Percentiles rank a stretch among this genome's conserved stretches.
Conservation (phyloP, 1,140 invertebrate species). For the Drosophila pectinifera region DNA sequence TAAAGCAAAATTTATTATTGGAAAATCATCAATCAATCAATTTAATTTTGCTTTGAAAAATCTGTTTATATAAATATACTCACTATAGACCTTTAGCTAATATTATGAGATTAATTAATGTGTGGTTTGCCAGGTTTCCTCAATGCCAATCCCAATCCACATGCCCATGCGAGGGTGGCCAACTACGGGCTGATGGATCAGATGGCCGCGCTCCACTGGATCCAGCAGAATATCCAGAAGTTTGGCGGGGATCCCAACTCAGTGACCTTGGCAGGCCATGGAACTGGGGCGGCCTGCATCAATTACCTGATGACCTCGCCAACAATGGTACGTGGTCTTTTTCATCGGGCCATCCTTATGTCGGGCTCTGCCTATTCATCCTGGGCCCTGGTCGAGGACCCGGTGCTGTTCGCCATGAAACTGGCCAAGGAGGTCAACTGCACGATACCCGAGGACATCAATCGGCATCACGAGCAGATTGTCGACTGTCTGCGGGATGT, state of each 20-base stretch:
- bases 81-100: too few species aligned
- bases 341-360: constrained; percentile 95
- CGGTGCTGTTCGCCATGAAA: constrained; percentile 93
- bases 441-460: constrained; percentile 91
- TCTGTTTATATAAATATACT: too few species aligned
- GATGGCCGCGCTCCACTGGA: constrained; percentile 95
- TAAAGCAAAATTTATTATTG: neutral
- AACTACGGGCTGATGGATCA: constrained; percentile 98
- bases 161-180: constrained; percentile 91
- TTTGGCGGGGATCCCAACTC: constrained; percentile 96
- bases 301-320: constrained; percentile 98
- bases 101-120: too few species aligned
- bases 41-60: too few species aligned
- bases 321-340: constrained; percentile 94
- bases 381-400: constrained; percentile 97
- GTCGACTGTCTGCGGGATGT: constrained; percentile 93
- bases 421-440: constrained; percentile 95
- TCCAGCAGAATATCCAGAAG: constrained; percentile 95
- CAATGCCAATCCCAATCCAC: constrained; percentile 92
- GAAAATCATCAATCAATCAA: too few species aligned
- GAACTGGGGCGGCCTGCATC: constrained; percentile 97
- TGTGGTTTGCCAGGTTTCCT: too few species aligned
- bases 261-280: constrained; percentile 96
- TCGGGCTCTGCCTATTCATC: constrained; percentile 96
- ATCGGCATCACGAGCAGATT: constrained; percentile 91